Percentiles rank a stretch among this genome's conserved stretches.
Evolutionary conservation across 2,797 vertebrate genomes (phyloP).

Genomic region (Darevskia mixta): DNA sequence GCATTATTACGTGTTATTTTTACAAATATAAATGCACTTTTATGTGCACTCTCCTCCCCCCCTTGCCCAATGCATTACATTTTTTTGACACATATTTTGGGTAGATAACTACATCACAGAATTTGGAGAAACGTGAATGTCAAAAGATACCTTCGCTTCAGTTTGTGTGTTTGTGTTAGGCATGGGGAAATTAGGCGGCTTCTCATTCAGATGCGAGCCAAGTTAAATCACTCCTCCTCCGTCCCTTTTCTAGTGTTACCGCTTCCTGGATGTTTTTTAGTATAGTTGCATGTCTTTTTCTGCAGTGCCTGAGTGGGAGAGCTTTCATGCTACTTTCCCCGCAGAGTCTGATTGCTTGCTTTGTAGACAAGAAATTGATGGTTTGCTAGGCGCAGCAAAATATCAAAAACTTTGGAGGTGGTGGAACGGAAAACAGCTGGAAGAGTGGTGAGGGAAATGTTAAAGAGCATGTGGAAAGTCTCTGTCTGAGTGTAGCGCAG

Average conservation of each 20-base stretch:
- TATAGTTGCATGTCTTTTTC: neutral
- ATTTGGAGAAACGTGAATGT: too few relatives aligned
- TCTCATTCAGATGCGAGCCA: too few relatives aligned
- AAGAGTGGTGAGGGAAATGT: slow-evolving; percentile 46
- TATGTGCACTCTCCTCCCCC: too few relatives aligned
- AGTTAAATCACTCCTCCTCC: too few relatives aligned
- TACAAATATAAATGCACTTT: too few relatives aligned
- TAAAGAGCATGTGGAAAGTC: slow-evolving; percentile 43
- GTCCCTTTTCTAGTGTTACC: slow-evolving; percentile 6
- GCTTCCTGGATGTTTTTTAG: slow-evolving; percentile 17
- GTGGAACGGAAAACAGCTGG: neutral
- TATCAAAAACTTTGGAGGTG: slow-evolving; percentile 47
- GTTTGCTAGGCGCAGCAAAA: slow-evolving; percentile 46
- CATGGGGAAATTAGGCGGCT: too few relatives aligned
- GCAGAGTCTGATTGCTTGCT: slow-evolving; percentile 16
- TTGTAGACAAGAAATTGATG: slow-evolving; percentile 30
- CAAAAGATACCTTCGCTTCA: too few relatives aligned
- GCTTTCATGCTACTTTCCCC: slow-evolving; percentile 34
- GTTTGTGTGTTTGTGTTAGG: too few relatives aligned
- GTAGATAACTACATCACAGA: too few relatives aligned
- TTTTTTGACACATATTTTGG: too few relatives aligned
- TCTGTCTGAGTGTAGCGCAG: slow-evolving; percentile 5
- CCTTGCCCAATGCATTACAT: too few relatives aligned
- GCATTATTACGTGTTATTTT: too few relatives aligned
- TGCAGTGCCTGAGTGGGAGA: slow-evolving; percentile 1